Evolutionary conservation across 2,888 invertebrate species (phyloP).

Genomic region (Nephrotoma flavescens): DNA sequence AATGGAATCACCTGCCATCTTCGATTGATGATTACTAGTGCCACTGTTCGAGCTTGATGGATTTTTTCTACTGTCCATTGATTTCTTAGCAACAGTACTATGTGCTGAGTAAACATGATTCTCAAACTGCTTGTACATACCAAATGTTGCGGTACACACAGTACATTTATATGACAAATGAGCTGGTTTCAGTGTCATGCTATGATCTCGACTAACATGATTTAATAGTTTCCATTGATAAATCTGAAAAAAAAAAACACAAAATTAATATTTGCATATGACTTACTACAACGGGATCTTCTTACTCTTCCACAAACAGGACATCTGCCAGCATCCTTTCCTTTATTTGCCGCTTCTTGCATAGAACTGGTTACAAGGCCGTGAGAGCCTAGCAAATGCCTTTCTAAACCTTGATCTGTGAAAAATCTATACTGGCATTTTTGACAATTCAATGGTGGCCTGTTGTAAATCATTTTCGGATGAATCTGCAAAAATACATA

Average conservation of each 20-base stretch:
- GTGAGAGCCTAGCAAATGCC: slow-evolving; percentile 87
- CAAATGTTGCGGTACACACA: slow-evolving; percentile 86
- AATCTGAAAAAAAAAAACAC: slow-evolving; percentile 43
- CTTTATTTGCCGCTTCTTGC: slow-evolving; percentile 90
- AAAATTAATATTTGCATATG: neutral
- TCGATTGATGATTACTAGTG: slow-evolving; percentile 16
- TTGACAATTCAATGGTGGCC: slow-evolving; percentile 89
- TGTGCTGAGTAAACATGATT: slow-evolving; percentile 89
- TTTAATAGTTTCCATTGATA: slow-evolving; percentile 87
- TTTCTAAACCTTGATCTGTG: slow-evolving; percentile 89
- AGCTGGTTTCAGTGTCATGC: slow-evolving; percentile 80
- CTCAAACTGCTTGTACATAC: slow-evolving; percentile 90
- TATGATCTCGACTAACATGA: slow-evolving; percentile 85
- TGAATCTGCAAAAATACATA: slow-evolving; percentile 42
- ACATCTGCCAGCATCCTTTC: slow-evolving; percentile 87
- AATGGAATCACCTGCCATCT: slow-evolving; percentile 41
- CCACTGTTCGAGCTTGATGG: slow-evolving; percentile 17
- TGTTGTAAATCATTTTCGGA: slow-evolving; percentile 89
- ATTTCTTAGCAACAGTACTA: slow-evolving; percentile 76
- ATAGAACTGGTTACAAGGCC: slow-evolving; percentile 90
- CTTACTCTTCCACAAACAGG: slow-evolving; percentile 86
- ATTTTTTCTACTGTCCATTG: slow-evolving; percentile 60
- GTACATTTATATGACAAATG: slow-evolving; percentile 91
- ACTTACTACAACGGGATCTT: slow-evolving; percentile 10
- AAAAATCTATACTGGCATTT: slow-evolving; percentile 95